Base-by-base conservation (phyloP, 2,888 invertebrate species). In the Scelioninae gen. 2 region DNA sequence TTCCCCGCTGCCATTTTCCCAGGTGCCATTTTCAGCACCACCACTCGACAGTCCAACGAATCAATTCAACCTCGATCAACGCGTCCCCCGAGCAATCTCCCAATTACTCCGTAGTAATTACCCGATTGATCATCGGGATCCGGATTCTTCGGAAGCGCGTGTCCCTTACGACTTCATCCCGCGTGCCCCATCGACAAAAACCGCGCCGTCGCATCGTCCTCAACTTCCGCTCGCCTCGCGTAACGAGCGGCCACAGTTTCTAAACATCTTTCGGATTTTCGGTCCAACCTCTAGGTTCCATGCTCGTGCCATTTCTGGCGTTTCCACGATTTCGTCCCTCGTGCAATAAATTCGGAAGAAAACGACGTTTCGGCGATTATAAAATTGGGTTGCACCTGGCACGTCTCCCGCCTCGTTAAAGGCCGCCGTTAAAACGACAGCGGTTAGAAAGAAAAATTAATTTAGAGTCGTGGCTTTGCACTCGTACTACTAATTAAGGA, bases 41-140 rank as follows among this genome's bases (percentile, higher is more conserved):
- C 70, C 60, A 55, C 80, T 79, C 67, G 64, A 64, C 57, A 58
- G 53, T 46, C 72, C 81, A 81, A 82, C 83, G 79, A 83, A 83
- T 84, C 83, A 83, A 84, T 84, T 81, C 78, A 76, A 81, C 81
- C 77, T 80, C 81, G 82, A 83, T 83, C 80, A 82, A 84, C 82
- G 81, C 73, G 61, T 77, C 73, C 65, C 65, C 43, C 65, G 76
- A 75, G 76, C 81, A 77, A 82, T 81, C 80, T 77, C 73, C 78
- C 78, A 80, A 82, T 81, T 83, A 81, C 78, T 79, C 78, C 63
- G 53, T 67, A 78, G 79, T 80, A 82, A 82, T 83, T 82, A 81
- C 78, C 78, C 68, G 77, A 79, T 76, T 78, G 77, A 79, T 72
- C 72, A 79, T 76, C 78, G 76, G 77, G 71, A 72, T 74, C 72